Evolutionary conservation across 2,113 vertebrate genomes (phyloP), one percentile per base, ranked within the genome.

Genomic region (Aphyosemion australe): DNA sequence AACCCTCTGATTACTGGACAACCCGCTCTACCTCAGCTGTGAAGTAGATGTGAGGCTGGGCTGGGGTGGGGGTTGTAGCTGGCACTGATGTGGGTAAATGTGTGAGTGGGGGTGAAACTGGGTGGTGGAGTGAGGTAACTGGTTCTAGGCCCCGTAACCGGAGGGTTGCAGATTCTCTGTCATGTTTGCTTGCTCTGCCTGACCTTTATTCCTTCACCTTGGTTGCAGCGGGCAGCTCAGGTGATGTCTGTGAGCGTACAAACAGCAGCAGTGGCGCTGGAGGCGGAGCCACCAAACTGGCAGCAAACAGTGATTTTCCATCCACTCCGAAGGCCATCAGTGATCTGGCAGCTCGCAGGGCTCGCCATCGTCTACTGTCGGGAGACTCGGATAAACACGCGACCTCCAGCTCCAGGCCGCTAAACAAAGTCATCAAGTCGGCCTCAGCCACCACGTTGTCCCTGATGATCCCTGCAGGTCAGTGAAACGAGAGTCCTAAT

Each of bases 361-460:
- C 97, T 63, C 95, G 96, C 19, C 97, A 99, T 74, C 92, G 97
- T 57, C 93, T 98, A 65, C 93, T 99, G 58, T 98, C 97, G 0
- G 97, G 96, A 47, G 97, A 99, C 67, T 87, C 93, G 8, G 97
- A 98, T 84, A 98, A 97, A 84, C 96, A 93, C 43, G 60, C 92
- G 4, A 69, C 94, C 7, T 91, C 93, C 1, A 63, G 56, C 63
- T 85, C 95, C 31, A 92, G 94, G 54, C 95, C 96, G 18, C 89
- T 97, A 86, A 97, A 94, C 92, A 99, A 99, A 93, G 96, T 99
- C 90, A 98, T 99, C 93, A 99, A 98, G 91, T 99, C 97, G 0
- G 97, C 97, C 52, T 99, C 97, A 0, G 96, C 96, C 65, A 98
- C 95, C 41, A 93, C 97, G 16, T 94, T 99, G 78, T 99, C 97